These are phyloP conservation scores for Hymenopus coronatus DNA, from an alignment of 2,888 invertebrate genomes.

Conservation along the genomic window DNA sequence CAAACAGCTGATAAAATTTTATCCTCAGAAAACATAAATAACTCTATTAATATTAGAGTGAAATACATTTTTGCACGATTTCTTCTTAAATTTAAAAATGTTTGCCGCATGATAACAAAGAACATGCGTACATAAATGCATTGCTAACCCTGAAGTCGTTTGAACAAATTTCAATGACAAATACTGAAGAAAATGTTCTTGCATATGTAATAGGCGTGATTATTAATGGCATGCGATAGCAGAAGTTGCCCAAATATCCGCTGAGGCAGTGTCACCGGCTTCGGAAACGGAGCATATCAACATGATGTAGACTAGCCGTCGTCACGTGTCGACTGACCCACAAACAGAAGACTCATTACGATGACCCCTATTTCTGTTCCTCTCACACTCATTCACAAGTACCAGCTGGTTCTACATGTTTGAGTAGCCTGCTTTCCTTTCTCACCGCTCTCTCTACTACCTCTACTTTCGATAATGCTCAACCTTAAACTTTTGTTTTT, in stretches of 20 bases:
- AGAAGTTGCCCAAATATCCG: background rate
- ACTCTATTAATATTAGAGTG: too few species aligned
- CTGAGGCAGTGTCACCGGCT: background rate
- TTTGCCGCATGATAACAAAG: too few species aligned
- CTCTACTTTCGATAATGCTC: background rate
- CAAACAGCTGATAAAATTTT: too few species aligned
- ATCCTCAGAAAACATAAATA: too few species aligned
- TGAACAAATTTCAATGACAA: too few species aligned
- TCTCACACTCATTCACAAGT: background rate
- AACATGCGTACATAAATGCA: too few species aligned
- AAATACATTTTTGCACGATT: too few species aligned
- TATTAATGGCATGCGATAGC: background rate
- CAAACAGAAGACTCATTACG: background rate
- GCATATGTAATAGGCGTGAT: background rate
- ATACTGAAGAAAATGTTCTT: background rate
- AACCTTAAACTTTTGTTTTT: background rate
- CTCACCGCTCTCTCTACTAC: background rate
- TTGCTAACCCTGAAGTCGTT: too few species aligned
- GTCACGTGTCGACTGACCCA: background rate
- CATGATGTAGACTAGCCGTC: background rate
- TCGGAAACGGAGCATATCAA: background rate
- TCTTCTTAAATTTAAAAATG: too few species aligned
- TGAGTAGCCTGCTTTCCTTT: constrained; percentile 2
- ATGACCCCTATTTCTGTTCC: background rate
- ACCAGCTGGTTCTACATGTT: background rate